These are phyloP conservation scores for Parnassius glacialis DNA, from an alignment of 2,888 invertebrate genomes.

Conservation along the genomic window DNA sequence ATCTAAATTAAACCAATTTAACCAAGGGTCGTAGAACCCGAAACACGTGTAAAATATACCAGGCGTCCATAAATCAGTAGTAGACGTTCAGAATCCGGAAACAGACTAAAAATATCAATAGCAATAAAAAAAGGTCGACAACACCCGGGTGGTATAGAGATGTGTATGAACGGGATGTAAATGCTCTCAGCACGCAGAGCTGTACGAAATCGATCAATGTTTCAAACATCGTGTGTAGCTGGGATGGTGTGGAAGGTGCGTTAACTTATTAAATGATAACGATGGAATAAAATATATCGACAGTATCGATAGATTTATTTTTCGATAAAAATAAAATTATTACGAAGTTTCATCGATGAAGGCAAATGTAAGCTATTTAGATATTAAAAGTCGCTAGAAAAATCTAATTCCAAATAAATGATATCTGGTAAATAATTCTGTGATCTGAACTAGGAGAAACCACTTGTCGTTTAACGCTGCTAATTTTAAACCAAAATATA, in stretches of 20 bases:
- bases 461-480: no score
- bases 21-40: constrained; percentile 14
- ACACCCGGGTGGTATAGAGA: constrained; percentile 25
- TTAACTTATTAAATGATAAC: constrained; percentile 23
- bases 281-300: not conserved
- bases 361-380: not conserved
- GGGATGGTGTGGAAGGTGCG: constrained; percentile 51
- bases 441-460: no score
- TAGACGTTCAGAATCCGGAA: constrained; percentile 25
- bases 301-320: not conserved
- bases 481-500: no score
- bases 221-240: constrained; percentile 56
- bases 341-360: no score
- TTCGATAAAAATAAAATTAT: no score
- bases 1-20: not conserved
- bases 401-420: no score
- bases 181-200: constrained; percentile 37
- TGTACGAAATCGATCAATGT: constrained; percentile 64
- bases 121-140: constrained; percentile 22
- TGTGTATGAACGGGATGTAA: constrained; percentile 24
- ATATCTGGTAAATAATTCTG: no score
- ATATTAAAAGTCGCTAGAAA: not conserved
- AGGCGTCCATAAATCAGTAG: constrained; percentile 21
- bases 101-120: constrained; percentile 23
- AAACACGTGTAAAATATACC: constrained; percentile 7